phyloP scores from a whole-genome alignment of 2,797 vertebrate species.

The Fistularia tabacaria region DNA sequence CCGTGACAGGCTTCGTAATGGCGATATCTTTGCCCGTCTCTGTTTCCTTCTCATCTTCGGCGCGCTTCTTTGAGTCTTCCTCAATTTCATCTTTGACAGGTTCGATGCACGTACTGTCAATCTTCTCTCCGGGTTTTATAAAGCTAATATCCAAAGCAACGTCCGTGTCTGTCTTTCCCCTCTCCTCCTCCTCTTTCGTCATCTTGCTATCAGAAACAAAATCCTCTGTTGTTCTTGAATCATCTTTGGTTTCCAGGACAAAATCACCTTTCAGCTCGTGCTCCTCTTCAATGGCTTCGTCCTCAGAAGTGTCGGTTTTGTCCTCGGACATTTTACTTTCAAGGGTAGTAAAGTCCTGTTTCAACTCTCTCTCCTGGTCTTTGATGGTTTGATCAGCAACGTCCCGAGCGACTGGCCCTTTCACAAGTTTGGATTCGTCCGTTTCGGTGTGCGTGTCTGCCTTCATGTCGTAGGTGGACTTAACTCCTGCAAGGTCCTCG shows the following conservation, averaged over 20 bases:
- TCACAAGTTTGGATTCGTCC: too few species aligned
- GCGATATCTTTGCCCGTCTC: conserved; percentile 30
- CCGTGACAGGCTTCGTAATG: conserved; percentile 8
- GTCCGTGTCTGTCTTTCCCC: conserved; percentile 39
- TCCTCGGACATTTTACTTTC: conserved; percentile 18
- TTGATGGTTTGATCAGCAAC: conserved; percentile 1
- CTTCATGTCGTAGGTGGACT: too few species aligned
- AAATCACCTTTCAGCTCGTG: conserved; percentile 35
- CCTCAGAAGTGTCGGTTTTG: conserved; percentile 19
- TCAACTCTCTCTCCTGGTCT: conserved; percentile 29
- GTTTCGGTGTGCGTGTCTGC: too few species aligned
- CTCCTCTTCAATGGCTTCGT: conserved; percentile 32
- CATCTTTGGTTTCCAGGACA: conserved; percentile 55
- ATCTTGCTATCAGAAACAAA: conserved; percentile 17
- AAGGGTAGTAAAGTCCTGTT: conserved; percentile 16
- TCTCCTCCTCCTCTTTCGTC: conserved; percentile 42
- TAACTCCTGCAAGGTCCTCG: too few species aligned
- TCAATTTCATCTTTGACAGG: conserved; percentile 29
- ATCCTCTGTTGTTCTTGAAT: conserved; percentile 20
- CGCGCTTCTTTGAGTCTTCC: conserved; percentile 23
- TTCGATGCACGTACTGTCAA: conserved; percentile 53
- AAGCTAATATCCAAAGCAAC: conserved; percentile 11
- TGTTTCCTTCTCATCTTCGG: conserved; percentile 34
- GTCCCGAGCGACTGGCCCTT: too few species aligned
- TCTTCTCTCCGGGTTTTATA: conserved; percentile 24